phyloP scores from a whole-genome alignment of 2,113 vertebrate genomes.

The Mugil cephalus region DNA sequence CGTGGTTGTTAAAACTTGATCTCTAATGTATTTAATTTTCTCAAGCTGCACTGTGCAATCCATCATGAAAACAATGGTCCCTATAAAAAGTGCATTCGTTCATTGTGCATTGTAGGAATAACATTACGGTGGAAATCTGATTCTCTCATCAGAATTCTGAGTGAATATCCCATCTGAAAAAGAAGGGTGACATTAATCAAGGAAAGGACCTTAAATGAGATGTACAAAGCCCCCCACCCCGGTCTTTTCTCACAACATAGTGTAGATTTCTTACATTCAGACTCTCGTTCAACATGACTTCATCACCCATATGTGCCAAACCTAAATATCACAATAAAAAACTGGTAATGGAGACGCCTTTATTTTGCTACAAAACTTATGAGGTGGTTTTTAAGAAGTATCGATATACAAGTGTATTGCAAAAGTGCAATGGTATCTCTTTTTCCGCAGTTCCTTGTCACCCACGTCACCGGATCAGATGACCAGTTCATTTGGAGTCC shows the following conservation, averaged over 20 bases:
- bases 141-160: slow-evolving; percentile 65
- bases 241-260: background rate
- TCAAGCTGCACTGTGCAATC: slow-evolving; percentile 27
- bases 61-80: slow-evolving; percentile 64
- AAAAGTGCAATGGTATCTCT: too few species aligned
- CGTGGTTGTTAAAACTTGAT: slow-evolving; percentile 36
- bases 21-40: slow-evolving; percentile 47
- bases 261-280: background rate
- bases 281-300: background rate
- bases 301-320: too few species aligned
- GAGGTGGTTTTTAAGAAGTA: too few species aligned
- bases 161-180: slow-evolving; percentile 20
- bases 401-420: too few species aligned
- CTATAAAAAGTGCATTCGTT: slow-evolving; percentile 41
- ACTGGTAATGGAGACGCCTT: too few species aligned
- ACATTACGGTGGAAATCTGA: slow-evolving; percentile 44
- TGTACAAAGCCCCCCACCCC: slow-evolving; percentile 2
- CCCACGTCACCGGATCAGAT: too few species aligned
- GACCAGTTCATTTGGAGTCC: too few species aligned
- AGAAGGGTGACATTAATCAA: slow-evolving; percentile 64
- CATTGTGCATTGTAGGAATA: slow-evolving; percentile 30
- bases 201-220: slow-evolving; percentile 34
- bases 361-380: too few species aligned
- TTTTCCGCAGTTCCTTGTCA: too few species aligned
- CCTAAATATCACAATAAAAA: too few species aligned